phyloP scores from a whole-genome alignment of 2,113 vertebrate species.

The Corvus moneduloides region DNA sequence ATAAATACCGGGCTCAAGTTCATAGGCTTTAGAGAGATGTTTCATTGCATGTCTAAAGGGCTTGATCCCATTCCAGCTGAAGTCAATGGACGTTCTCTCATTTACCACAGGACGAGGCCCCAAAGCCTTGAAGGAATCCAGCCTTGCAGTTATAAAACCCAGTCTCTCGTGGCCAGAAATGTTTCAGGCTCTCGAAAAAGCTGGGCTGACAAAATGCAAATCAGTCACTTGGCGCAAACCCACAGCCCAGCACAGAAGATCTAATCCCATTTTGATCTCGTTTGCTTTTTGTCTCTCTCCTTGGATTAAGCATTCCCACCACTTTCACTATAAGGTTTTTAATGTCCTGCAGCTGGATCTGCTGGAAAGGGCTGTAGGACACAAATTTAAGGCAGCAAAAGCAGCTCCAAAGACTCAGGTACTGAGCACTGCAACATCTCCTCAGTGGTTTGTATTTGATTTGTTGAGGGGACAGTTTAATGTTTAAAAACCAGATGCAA shows the following conservation, averaged over 20 bases:
- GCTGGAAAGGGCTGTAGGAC: background rate
- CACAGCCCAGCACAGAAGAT: background rate
- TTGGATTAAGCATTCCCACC: background rate
- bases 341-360: background rate
- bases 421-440: background rate
- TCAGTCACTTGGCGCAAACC: background rate
- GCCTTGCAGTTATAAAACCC: background rate
- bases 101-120: background rate
- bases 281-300: background rate
- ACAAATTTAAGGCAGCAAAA: background rate
- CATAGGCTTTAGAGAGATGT: background rate
- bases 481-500: background rate
- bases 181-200: background rate
- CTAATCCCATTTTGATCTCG: background rate
- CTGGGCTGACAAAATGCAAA: background rate
- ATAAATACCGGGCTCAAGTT: conserved; percentile 56
- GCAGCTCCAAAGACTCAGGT: background rate
- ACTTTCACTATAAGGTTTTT: background rate
- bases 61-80: conserved; percentile 47
- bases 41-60: conserved; percentile 27
- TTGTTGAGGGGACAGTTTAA: background rate
- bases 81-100: conserved; percentile 32
- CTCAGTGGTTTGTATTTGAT: background rate
- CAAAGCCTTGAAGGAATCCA: conserved; percentile 30
- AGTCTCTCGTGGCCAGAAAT: background rate